These are phyloP conservation scores for Ormyrus labotus DNA, from an alignment of 2,888 invertebrate genomes.

Conservation along the genomic window DNA sequence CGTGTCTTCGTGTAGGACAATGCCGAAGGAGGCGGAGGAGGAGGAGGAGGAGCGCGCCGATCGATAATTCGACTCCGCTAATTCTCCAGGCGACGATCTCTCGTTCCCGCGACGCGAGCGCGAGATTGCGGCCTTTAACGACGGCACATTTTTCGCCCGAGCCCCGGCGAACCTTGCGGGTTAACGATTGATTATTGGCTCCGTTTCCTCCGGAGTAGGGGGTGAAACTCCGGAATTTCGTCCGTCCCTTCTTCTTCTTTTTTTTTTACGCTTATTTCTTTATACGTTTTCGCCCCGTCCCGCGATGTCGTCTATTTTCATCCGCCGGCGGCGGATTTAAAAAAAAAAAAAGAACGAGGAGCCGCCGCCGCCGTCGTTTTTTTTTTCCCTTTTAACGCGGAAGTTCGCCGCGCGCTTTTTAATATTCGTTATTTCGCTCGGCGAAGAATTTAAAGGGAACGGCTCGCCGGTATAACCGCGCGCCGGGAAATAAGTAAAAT, in stretches of 20 bases:
- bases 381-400: neutral
- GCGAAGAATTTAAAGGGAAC: neutral
- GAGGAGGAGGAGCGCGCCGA: constrained; percentile 22
- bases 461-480: neutral
- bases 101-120: neutral
- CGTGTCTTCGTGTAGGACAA: constrained; percentile 1
- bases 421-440: constrained; percentile 14
- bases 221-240: neutral
- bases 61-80: constrained; percentile 58
- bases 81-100: constrained; percentile 49
- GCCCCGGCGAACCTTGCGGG: constrained; percentile 25
- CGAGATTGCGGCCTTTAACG: constrained; percentile 48
- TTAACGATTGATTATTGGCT: constrained; percentile 51
- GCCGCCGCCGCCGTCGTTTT: too few species aligned
- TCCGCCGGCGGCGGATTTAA: neutral
- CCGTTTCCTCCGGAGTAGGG: neutral
- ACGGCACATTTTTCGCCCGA: constrained; percentile 32
- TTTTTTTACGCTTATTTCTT: constrained; percentile 3
- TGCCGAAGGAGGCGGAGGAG: neutral
- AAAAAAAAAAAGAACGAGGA: too few species aligned
- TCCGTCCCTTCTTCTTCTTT: neutral
- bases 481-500: neutral
- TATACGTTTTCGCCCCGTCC: neutral
- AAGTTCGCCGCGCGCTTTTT: constrained; percentile 11
- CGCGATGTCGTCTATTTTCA: neutral